Evolutionary conservation across 2,888 invertebrate genomes (phyloP).

Genomic region (Megastigmus dorsalis): DNA sequence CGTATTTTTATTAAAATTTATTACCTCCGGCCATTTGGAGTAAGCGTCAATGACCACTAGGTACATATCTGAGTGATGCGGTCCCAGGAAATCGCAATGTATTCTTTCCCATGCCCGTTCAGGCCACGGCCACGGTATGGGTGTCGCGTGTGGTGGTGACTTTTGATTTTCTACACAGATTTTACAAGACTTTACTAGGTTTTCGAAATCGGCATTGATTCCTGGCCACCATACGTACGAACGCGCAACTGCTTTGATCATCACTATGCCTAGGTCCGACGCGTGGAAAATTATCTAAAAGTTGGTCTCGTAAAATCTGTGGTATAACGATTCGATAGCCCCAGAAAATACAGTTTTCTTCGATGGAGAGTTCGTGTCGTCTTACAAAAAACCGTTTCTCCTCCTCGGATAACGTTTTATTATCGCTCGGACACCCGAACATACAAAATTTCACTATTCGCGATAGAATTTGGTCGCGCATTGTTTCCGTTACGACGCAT

Average conservation of each 20-base stretch:
- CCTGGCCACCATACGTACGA: not conserved
- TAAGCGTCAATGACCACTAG: too few relatives aligned
- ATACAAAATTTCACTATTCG: not conserved
- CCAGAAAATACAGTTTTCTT: not conserved
- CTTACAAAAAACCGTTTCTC: not conserved
- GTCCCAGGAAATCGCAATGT: slow-evolving; percentile 1
- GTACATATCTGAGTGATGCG: too few relatives aligned
- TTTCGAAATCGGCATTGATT: not conserved
- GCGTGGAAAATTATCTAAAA: not conserved
- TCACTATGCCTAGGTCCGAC: not conserved
- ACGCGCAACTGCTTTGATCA: not conserved
- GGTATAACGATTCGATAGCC: not conserved
- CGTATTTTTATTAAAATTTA: too few relatives aligned
- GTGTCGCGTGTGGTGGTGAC: not conserved
- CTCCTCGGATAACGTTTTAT: not conserved
- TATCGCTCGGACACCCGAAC: not conserved
- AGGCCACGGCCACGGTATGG: not conserved
- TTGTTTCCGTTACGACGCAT: not conserved
- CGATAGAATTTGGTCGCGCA: too few relatives aligned
- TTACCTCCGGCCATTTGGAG: too few relatives aligned
- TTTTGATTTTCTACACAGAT: not conserved
- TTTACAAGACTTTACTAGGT: not conserved
- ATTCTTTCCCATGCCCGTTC: not conserved
- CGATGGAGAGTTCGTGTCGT: not conserved
- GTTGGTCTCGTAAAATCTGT: not conserved